Evolutionary conservation across 2,888 invertebrate species (phyloP), one percentile per base, ranked within the genome.

Genomic region (Drosophila meridiana): DNA sequence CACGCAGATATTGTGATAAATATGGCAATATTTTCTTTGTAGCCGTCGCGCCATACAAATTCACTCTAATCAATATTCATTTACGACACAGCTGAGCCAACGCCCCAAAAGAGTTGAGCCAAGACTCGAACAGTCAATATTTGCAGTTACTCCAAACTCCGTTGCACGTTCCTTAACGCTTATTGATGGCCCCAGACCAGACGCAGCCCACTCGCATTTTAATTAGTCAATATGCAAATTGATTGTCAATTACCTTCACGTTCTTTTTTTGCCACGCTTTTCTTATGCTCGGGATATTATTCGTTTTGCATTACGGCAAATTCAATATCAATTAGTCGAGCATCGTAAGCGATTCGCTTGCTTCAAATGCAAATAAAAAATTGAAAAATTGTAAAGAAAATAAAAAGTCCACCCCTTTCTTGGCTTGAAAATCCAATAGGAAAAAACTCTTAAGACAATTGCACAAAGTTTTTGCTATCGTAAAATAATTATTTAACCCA

Each of bases 11-110:
- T 76, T 34, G 65, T 76, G 76, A 84, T 83, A 79, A 73, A 84
- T 82, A 80, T 76, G 72, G 68, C 74, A 84, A 78, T 76, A 87
- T 82, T 78, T 80, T 78, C 69, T 67, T 59, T 69, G 50, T 78
- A 73, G 67, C 40, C 72, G 47, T 32, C 53, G 30, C 50, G 45
- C 55, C 55, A 69, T 69, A 73, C 53, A 73, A 72, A 73, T 70
- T 56, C 43, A 32, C 40, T 38, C 81, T 85, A 85, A 89, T 87
- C 87, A 87, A 87, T 87, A 87, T 87, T 87, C 86, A 87, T 89
- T 87, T 55, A 89, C 63, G 56, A 56, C 57, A 53, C 65, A 62
- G 47, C 53, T 47, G 57, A 55, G 63, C 32, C 48, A 55, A 63
- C 53, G 36, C 63, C 58, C 61, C 55, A 28, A 56, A 61, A 56